Percentiles rank a stretch among this genome's conserved stretches.
These are phyloP conservation scores for Diplosoma virens DNA, from an alignment of 23 tunicate genomes.

Conservation along the genomic window DNA sequence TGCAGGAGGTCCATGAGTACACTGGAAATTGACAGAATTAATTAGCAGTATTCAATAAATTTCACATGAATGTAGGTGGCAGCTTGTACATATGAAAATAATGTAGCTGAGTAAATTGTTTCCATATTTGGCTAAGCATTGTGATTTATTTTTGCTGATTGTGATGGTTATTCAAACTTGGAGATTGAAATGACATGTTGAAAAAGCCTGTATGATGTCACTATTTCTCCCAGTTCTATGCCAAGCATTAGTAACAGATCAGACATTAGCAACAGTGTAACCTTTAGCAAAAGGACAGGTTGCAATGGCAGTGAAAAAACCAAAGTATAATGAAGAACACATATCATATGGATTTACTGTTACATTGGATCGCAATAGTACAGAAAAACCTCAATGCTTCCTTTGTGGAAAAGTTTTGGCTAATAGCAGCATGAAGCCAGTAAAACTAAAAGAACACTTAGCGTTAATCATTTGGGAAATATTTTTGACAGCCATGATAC, in stretches of 20 bases:
- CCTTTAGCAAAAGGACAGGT: conserved; percentile 6
- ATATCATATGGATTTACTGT: conserved; percentile 32
- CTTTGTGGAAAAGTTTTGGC: conserved; percentile 43
- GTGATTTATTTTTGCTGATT: no score
- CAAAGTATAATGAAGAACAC: conserved; percentile 13
- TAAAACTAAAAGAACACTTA: conserved; percentile 14
- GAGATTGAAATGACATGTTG: no score
- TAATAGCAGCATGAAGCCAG: conserved; percentile 37
- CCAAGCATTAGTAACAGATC: background rate
- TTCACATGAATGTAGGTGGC: no score
- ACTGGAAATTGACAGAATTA: no score
- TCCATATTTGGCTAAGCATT: no score
- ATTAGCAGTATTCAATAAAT: no score
- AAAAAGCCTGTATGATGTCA: conserved; percentile 18
- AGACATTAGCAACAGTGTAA: background rate
- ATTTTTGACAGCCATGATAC: conserved; percentile 17
- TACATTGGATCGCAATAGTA: conserved; percentile 13
- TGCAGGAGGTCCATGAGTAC: no score
- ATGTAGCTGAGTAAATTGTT: no score
- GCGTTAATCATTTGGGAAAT: background rate
- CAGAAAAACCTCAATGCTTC: conserved; percentile 39
- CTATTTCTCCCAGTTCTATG: background rate
- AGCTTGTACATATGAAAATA: no score
- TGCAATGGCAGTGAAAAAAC: conserved; percentile 23
- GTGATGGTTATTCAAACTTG: no score